Conservation (phyloP, 2,113 vertebrate genomes). For the Rhagologus leucostigma region DNA sequence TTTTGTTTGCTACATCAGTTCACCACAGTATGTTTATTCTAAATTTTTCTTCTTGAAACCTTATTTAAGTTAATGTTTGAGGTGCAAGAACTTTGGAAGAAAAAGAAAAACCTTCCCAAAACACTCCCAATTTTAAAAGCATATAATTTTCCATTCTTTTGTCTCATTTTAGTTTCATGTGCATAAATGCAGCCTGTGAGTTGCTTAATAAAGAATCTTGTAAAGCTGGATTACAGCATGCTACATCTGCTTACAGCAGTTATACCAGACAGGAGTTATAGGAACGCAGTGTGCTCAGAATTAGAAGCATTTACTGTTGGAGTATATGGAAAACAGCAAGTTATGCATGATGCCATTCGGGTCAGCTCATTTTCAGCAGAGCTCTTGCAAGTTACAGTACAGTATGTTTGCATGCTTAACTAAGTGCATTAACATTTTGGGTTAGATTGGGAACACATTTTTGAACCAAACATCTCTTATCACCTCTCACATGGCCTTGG, state of each 20-base stretch:
- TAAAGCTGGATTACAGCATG: background rate
- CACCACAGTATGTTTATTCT: background rate
- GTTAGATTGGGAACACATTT: background rate
- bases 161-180: background rate
- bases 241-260: background rate
- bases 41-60: background rate
- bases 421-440: background rate
- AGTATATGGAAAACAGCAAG: background rate
- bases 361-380: background rate
- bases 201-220: background rate
- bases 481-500: background rate
- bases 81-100: background rate
- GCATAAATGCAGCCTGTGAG: background rate
- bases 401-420: background rate
- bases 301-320: background rate
- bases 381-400: background rate
- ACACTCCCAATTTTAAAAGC: background rate
- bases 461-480: background rate
- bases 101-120: background rate
- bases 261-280: background rate
- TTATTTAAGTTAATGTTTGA: background rate
- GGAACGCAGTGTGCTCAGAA: background rate
- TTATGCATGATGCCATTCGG: background rate
- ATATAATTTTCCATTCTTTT: background rate
- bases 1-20: background rate